Base-by-base conservation (phyloP, 2,113 vertebrate genomes). In the Ranitomeya imitator region DNA sequence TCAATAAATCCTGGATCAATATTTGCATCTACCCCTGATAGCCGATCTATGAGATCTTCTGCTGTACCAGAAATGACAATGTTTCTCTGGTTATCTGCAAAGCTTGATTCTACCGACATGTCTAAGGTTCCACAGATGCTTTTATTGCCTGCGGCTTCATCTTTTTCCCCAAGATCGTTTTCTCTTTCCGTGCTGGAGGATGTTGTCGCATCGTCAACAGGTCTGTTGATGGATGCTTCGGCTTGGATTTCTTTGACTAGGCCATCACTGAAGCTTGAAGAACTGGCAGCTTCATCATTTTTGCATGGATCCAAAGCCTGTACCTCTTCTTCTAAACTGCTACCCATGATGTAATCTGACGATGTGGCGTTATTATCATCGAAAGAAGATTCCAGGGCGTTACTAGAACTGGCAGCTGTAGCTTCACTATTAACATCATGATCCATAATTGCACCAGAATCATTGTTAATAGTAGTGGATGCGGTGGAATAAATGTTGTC, bases 11-110 rank as follows among this genome's bases (percentile, higher is more conserved):
- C 94, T 23, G 51, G 21, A 54, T 77, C 80, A 59, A 67, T 45
- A 15, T 85, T 79, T 4, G 23, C 61, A n/a, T 65, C 83, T 59
- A 60, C 51, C 2, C n/a, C 71, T n/a, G 37, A 67, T 18, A 63
- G 21, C 6, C 15, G 26, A 59, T 52, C n/a, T 57, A 59, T 79
- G 86, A 90, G 92, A 87, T 93, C 93, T 67, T 91, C 93, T 89
- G 91, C 91, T 89, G 94, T 95, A 89, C 94, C 96, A 12, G 94
- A 93, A 8, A 95, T 92, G 19, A 93, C 91, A 6, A 90, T 92
- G 90, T 95, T 94, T 26, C 93, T 94, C n/a, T 78, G 94, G 0
- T 95, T 94, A 54, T 93, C 93, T 23, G 93, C 92, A 54, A 96
- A 92, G 0, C 94, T 95, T 79, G 91, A 92, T 4, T 93, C 91